Evolutionary conservation across 37 sponge, comb jelly and placozoan species (phyloP), one percentile per base, ranked within the genome.

Genomic region (Chondrilla cf. caribensis): DNA sequence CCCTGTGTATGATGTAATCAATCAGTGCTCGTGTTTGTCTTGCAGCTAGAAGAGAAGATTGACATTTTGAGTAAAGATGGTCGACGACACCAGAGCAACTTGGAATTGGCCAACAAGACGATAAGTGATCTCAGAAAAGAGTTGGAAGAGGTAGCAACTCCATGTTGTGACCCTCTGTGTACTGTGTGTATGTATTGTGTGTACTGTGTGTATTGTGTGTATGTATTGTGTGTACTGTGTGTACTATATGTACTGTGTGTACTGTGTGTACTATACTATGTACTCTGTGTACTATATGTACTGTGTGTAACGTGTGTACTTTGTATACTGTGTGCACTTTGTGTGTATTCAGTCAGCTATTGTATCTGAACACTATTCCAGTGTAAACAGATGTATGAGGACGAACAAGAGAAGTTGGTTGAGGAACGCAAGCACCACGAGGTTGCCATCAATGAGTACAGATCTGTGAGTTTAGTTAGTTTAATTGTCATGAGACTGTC

Each of bases 31-130:
- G 6, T 14, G 11, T 47, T 47, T 47, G 51, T 47, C 6, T 47
- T 47, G 51, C 68, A 94, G 95, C 84, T 94, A 28, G 95, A 94
- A 54, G 92, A 90, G 78, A 90, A 86, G 58, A 86, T 94, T 62
- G 95, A 94, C 82, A 73, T 79, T 41, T 68, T 94, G 70, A 94
- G 95, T 59, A 94, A 94, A 39, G 91, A 94, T 35, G 5, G 24
- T 26, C 58, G 91, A 43, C 81, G 81, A 58, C 75, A 82, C 58
- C 87, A 87, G 47, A 58, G 70, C 11, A 40, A 62, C n/a, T 31
- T 39, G 22, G 91, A 87, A 29, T 73, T 80, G 2, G 67, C 91
- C 22, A 78, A 87, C 44, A 22, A 60, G 0, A 36, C 79, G 11
- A 83, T 87, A 0, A n/a, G 35, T 54, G 84, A 85, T 19, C 79